Evolutionary conservation across 2,888 invertebrate species (phyloP).

Genomic region (Pemphredon lugubris): DNA sequence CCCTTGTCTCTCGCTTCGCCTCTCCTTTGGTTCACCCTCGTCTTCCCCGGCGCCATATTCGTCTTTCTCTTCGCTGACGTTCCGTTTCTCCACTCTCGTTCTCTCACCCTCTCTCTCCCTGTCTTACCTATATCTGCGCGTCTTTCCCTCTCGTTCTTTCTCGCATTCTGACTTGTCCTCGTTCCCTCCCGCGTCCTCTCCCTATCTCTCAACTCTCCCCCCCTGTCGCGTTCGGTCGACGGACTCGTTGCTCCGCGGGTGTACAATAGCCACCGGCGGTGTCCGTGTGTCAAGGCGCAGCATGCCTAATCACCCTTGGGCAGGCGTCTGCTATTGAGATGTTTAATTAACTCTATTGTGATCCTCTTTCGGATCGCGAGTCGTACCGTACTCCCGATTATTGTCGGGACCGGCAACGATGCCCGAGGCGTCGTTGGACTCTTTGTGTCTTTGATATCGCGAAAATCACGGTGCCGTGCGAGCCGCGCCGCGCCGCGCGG

Average conservation of each 20-base stretch:
- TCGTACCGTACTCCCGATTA: conserved; percentile 55
- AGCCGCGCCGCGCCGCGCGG: conserved; percentile 7
- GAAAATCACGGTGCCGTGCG: neutral
- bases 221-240: conserved; percentile 29
- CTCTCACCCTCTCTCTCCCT: neutral
- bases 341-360: conserved; percentile 79
- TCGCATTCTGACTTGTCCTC: neutral
- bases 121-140: neutral
- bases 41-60: conserved; percentile 23
- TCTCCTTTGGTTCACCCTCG: neutral
- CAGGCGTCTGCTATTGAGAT: conserved; percentile 79
- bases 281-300: conserved; percentile 71
- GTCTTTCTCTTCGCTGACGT: no score
- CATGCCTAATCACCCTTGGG: conserved; percentile 78
- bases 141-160: conserved; percentile 6
- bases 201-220: conserved; percentile 21
- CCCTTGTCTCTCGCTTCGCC: neutral
- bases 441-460: conserved; percentile 52
- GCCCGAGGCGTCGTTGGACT: conserved; percentile 48
- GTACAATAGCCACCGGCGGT: conserved; percentile 75
- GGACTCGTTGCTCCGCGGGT: conserved; percentile 48
- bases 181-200: conserved; percentile 23
- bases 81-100: conserved; percentile 46
- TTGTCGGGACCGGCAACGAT: conserved; percentile 44
- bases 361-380: conserved; percentile 60